Base-by-base conservation (phyloP, 2,888 invertebrate species). In the Emmelina monodactyla region DNA sequence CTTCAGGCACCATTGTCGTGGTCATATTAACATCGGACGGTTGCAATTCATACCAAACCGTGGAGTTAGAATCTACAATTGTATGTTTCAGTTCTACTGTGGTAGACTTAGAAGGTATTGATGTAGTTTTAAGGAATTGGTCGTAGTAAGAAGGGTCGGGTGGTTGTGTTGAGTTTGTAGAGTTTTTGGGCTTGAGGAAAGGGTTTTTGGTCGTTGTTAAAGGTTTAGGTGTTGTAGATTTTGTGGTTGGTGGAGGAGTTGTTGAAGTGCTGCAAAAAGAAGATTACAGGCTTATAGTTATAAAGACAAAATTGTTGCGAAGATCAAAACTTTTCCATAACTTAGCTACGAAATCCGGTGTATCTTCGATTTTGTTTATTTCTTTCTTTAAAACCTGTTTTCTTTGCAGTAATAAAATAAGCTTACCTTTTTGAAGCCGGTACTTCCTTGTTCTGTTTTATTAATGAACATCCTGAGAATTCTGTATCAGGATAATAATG, bases 391-490 rank as follows among this genome's bases (percentile, higher is more conserved):
- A 6, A 9, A 9, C 9, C 6, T 19, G 6, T 19, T 19, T 19
- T 19, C 19, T 9, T 6, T 6, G 9, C 19, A 9, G 19, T 19
- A 19, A 29, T 7, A 38, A 22, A 4, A 11, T 25, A 9, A 25
- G 14, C 19, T n/a, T 47, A 75, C 78, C 71, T 75, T 44, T 70
- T 79, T 0, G 57, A 50, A 2, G 79, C 68, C 0, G 79, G 79
- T 16, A 76, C 16, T 42, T 78, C 73, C 35, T 65, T 75, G 32
- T 76, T 66, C 2, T 68, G 70, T 30, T 56, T 67, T 2, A 71
- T 75, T 14, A 82, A 51, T 2, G 72, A 62, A 49, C 86, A 88
- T 1, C 88, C 89, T 0, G 88, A 85, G 34, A 72, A 68, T 28
- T 83, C 82, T 1, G 82, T 83, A 14, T 81, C 75, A 0, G 83